Evolutionary conservation across 2,113 vertebrate species (phyloP).

Genomic region (Typhlomys cinereus): DNA sequence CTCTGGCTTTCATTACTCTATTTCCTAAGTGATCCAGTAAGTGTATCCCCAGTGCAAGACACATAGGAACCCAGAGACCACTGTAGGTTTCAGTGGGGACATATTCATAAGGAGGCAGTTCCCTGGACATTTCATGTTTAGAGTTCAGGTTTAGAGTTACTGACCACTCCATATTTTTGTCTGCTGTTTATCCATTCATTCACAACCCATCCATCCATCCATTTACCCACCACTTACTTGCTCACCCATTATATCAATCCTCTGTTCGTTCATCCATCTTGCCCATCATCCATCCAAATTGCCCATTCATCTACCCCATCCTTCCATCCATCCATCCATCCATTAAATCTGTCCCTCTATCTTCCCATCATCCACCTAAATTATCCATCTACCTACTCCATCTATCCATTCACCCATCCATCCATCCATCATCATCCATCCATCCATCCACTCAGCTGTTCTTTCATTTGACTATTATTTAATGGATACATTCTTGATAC

Average conservation of each 20-base stretch:
- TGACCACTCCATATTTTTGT: not conserved
- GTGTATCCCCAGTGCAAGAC: not conserved
- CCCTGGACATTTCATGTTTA: not conserved
- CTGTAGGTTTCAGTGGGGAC: not conserved
- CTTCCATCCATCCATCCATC: not conserved
- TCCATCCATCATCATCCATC: not conserved
- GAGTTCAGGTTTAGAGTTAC: not conserved
- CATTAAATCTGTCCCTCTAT: not conserved
- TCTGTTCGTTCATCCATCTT: not conserved
- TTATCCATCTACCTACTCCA: not conserved
- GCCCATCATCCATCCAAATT: no score
- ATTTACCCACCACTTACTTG: not conserved
- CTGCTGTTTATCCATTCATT: not conserved
- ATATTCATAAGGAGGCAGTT: not conserved
- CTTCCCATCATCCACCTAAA: no score
- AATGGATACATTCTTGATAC: not conserved
- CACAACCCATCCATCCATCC: not conserved
- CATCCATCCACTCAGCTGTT: not conserved
- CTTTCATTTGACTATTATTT: not conserved
- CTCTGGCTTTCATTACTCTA: constrained; percentile 37
- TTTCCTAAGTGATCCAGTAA: constrained; percentile 27
- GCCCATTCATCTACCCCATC: no score
- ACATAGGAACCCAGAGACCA: constrained; percentile 28
- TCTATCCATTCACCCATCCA: not conserved
- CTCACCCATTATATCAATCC: no score